Conservation (phyloP, 2,888 invertebrate species). For the Bembecia ichneumoniformis region DNA sequence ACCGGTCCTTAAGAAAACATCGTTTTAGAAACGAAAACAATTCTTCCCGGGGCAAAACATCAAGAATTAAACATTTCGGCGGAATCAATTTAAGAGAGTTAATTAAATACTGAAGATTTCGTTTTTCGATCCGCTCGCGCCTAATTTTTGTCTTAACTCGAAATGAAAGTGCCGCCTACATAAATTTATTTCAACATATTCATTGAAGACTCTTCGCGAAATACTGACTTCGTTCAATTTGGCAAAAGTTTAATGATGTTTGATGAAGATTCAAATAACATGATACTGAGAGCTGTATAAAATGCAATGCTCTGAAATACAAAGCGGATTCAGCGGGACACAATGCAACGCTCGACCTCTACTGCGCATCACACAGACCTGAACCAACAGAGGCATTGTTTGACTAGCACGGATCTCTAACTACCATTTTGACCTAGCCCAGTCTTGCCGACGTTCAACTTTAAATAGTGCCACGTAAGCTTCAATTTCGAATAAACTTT, state of each 20-base stretch:
- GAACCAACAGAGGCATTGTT: slow-evolving; percentile 53
- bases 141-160: too few relatives aligned
- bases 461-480: slow-evolving; percentile 22
- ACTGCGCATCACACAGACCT: slow-evolving; percentile 43
- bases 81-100: too few relatives aligned
- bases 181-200: too few relatives aligned
- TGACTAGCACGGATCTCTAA: slow-evolving; percentile 43
- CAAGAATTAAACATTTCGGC: too few relatives aligned
- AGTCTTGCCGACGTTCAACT: slow-evolving; percentile 21
- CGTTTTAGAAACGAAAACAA: too few relatives aligned
- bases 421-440: slow-evolving; percentile 34
- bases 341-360: slow-evolving; percentile 19
- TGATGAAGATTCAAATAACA: background rate
- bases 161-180: too few relatives aligned
- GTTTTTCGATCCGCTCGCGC: too few relatives aligned
- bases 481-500: slow-evolving; percentile 21
- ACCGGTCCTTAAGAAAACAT: too few relatives aligned
- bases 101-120: too few relatives aligned
- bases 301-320: slow-evolving; percentile 24
- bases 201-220: too few relatives aligned
- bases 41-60: too few relatives aligned
- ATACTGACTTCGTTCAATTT: too few relatives aligned
- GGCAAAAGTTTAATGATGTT: background rate
- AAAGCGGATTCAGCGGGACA: slow-evolving; percentile 31
- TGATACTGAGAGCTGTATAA: background rate